phyloP scores from a whole-genome alignment of 2,888 invertebrate genomes.

The Philopedon plagiatum region DNA sequence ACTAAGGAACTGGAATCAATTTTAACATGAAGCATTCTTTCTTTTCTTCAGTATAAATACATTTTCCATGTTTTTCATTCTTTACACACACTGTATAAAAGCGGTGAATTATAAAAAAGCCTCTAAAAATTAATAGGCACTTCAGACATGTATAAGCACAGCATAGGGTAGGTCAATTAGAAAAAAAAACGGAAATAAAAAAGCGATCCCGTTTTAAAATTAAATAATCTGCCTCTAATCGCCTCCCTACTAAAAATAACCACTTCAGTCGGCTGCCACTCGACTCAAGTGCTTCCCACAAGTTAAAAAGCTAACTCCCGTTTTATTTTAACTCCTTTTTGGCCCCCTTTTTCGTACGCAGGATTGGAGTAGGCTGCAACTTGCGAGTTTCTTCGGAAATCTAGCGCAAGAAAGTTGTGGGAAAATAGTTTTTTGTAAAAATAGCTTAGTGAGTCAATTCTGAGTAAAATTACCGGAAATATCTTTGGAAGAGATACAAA shows the following conservation, averaged over 20 bases:
- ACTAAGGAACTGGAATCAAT: too few relatives aligned
- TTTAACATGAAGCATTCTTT: too few relatives aligned
- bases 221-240: constrained; percentile 42
- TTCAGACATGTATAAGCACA: not conserved
- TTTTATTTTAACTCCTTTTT: constrained; percentile 45
- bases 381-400: not conserved
- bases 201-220: constrained; percentile 22
- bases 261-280: constrained; percentile 43
- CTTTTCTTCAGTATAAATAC: too few relatives aligned
- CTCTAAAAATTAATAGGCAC: not conserved
- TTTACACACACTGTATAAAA: too few relatives aligned
- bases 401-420: too few relatives aligned
- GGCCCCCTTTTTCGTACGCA: constrained; percentile 8
- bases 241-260: constrained; percentile 43
- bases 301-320: constrained; percentile 45
- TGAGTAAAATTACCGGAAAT: too few relatives aligned
- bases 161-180: constrained; percentile 15
- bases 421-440: too few relatives aligned
- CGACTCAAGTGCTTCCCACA: constrained; percentile 46
- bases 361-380: constrained; percentile 19
- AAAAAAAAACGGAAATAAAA: constrained; percentile 16
- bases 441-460: too few relatives aligned
- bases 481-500: too few relatives aligned
- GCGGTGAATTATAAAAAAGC: not conserved
- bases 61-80: too few relatives aligned